Conservation (phyloP, 2,113 vertebrate genomes). For the Petromus typicus region DNA sequence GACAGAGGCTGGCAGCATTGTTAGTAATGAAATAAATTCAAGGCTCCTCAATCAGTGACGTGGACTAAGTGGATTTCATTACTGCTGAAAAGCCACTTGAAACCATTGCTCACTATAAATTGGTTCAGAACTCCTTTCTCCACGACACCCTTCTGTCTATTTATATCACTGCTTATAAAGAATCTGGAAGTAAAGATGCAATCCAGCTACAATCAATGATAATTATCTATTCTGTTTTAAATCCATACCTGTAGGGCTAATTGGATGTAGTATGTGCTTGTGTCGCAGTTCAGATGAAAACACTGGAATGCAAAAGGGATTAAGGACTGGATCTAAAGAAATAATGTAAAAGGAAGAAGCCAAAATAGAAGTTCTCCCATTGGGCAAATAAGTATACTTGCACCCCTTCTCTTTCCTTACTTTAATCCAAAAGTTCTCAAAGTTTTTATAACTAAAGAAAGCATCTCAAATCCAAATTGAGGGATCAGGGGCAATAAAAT, state of each 20-base stretch:
- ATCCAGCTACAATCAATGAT: background rate
- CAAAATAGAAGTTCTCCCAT: background rate
- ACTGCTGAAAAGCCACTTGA: constrained; percentile 35
- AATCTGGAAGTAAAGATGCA: constrained; percentile 47
- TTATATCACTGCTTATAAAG: constrained; percentile 10
- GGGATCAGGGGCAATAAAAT: background rate
- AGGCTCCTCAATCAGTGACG: background rate
- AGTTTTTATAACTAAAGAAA: constrained; percentile 42
- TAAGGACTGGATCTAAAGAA: constrained; percentile 47
- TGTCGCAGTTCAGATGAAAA: constrained; percentile 26
- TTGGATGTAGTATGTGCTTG: background rate
- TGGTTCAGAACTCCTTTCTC: background rate
- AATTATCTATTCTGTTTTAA: constrained; percentile 44
- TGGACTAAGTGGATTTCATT: constrained; percentile 31
- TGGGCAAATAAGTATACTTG: background rate
- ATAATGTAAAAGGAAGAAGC: background rate
- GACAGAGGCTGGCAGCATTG: constrained; percentile 10
- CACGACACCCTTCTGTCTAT: background rate
- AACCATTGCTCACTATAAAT: background rate
- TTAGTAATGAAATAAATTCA: constrained; percentile 53
- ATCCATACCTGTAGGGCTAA: constrained; percentile 17
- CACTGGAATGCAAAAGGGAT: constrained; percentile 37
- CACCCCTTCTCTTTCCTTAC: constrained; percentile 25
- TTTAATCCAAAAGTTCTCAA: constrained; percentile 38
- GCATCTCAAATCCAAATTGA: background rate